Base-by-base conservation (phyloP, 2,113 vertebrate species). In the Nibea albiflora region DNA sequence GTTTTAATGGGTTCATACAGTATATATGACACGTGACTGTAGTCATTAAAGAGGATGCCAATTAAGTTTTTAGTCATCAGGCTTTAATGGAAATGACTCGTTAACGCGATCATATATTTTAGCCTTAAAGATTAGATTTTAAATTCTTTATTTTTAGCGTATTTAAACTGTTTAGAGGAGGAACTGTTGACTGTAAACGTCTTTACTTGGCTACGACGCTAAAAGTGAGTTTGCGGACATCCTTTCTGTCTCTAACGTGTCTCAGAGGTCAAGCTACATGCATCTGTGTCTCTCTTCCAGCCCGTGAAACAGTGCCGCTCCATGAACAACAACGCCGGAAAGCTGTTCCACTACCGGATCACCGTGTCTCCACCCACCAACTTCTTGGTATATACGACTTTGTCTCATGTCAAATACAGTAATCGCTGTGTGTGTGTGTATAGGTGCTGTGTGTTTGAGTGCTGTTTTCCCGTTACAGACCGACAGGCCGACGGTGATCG, bases 291-390 rank as follows among this genome's bases (percentile, higher is more conserved):
- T 91, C 22, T 82, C 24, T 74, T 80, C 62, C 88, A 99, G 98
- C 84, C 94, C 3, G 96, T 97, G 85, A 97, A 98, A 85, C 88
- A 92, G 0, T 99, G 98, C 64, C 98, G 98, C 19, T 92, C 93
- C 0, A 98, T 99, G 97, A 99, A 94, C 94, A 99, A 99, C 96
- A 99, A 99, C 9, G 93, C 97, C 0, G 98, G 98, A 12, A 96
- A 96, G 49, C 95, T 99, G 0, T 99, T 96, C 88, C 98, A 99
- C 95, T 99, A 99, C 86, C 94, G 98, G 86, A 98, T 99, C 87
- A 99, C 98, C 0, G 98, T 99, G 85, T 99, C 98, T 0, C 98
- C 98, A 10, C 98, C 98, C 62, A 99, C 98, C 62, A 99, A 99
- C 94, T 99, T 99, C 92, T 95, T 99, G 95, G 98, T 99, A 95